Percentiles rank a stretch among this genome's conserved stretches.
phyloP scores from a whole-genome alignment of 2,113 vertebrate genomes.

The Menidia beryllina region DNA sequence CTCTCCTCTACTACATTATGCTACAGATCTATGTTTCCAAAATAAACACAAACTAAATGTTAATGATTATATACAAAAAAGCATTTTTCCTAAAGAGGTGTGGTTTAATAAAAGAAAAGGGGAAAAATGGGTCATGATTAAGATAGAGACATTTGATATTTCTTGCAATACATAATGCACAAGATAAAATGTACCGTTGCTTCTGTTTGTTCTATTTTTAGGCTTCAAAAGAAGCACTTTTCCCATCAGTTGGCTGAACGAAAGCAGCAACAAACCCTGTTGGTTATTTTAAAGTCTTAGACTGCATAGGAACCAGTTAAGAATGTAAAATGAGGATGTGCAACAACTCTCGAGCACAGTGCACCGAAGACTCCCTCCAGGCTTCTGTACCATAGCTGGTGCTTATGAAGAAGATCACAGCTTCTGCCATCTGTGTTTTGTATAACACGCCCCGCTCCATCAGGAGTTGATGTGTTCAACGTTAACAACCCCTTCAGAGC shows the following conservation, averaged over 20 bases:
- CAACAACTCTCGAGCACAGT: constrained; percentile 34
- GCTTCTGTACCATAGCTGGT: constrained; percentile 12
- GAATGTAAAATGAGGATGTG: constrained; percentile 59
- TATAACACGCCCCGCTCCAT: constrained; percentile 22
- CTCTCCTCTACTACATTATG: neutral
- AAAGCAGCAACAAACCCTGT: constrained; percentile 40
- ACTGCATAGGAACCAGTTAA: constrained; percentile 62
- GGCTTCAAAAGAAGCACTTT: constrained; percentile 47
- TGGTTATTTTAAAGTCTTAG: constrained; percentile 45
- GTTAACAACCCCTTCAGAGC: constrained; percentile 11
- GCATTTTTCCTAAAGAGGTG: too few species aligned
- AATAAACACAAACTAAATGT: too few species aligned
- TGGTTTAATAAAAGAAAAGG: neutral
- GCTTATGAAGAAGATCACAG: constrained; percentile 27
- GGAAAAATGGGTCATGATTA: neutral
- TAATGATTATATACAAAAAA: too few species aligned
- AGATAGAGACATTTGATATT: constrained; percentile 38
- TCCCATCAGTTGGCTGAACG: constrained; percentile 39
- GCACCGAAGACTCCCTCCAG: constrained; percentile 31
- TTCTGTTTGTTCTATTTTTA: constrained; percentile 63
- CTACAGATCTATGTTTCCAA: too few species aligned
- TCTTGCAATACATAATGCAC: constrained; percentile 57
- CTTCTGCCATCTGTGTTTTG: constrained; percentile 42
- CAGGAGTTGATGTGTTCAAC: constrained; percentile 1
- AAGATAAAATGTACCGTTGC: constrained; percentile 51